Conservation (phyloP, 2,888 invertebrate species). For the Gari tellinella region DNA sequence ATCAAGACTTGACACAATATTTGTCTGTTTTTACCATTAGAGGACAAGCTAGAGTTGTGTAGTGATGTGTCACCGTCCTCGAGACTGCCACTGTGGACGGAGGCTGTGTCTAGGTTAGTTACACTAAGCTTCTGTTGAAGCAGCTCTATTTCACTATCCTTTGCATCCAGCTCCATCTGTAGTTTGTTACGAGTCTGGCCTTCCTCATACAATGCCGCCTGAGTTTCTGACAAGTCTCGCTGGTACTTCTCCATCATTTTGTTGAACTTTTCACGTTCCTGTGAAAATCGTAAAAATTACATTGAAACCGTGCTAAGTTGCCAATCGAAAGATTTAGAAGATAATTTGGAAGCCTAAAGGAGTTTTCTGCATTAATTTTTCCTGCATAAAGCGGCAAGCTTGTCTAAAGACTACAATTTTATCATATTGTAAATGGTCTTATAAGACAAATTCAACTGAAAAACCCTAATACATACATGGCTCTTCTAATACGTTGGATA, state of each 20-base stretch:
- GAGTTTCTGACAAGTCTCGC: constrained; percentile 93
- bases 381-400: too few relatives aligned
- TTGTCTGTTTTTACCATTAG: constrained; percentile 29
- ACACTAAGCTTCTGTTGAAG: constrained; percentile 91
- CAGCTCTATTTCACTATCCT: constrained; percentile 98
- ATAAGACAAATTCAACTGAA: too few relatives aligned
- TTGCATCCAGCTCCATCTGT: constrained; percentile 98
- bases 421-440: too few relatives aligned
- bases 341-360: too few relatives aligned
- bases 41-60: constrained; percentile 59
- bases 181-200: constrained; percentile 88
- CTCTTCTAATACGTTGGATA: too few relatives aligned
- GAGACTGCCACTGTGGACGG: constrained; percentile 91
- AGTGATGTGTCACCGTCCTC: constrained; percentile 61
- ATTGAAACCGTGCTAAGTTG: too few relatives aligned
- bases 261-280: constrained; percentile 97
- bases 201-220: constrained; percentile 91
- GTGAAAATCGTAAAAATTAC: constrained; percentile 9
- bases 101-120: constrained; percentile 94
- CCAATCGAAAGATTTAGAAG: too few relatives aligned
- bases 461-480: too few relatives aligned
- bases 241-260: constrained; percentile 93
- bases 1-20: too few relatives aligned
- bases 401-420: too few relatives aligned
- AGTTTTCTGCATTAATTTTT: too few relatives aligned